A percentile compares a stretch with the other conserved stretches of the same genome.
These are phyloP conservation scores for Forpus xanthops DNA, from an alignment of 2,797 vertebrate species.

Conservation along the genomic window DNA sequence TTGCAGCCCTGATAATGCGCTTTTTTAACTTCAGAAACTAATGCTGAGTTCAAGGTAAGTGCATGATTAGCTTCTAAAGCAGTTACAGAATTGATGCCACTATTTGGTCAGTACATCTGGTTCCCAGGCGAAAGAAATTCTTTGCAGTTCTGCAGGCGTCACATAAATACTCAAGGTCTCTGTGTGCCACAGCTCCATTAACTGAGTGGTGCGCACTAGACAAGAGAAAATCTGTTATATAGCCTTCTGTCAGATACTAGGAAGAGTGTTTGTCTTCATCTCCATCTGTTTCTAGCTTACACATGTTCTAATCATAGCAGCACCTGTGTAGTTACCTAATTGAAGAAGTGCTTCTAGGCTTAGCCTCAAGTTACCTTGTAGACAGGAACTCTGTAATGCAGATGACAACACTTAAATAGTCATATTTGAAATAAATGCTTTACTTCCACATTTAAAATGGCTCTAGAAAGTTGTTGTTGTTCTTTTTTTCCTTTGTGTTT, in stretches of 20 bases:
- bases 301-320: fast-evolving
- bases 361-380: neutral
- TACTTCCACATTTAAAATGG: neutral
- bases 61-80: fast-evolving
- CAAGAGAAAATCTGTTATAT: neutral
- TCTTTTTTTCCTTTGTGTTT: neutral
- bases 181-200: neutral
- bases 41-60: neutral
- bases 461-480: neutral
- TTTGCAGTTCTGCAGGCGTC: neutral
- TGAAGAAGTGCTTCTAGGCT: neutral
- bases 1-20: neutral
- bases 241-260: neutral
- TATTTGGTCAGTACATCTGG: fast-evolving
- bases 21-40: neutral
- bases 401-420: neutral
- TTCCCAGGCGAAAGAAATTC: neutral
- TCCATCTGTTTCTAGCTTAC: neutral
- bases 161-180: neutral
- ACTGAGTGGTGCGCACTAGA: neutral
- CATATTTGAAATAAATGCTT: neutral
- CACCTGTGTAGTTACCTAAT: neutral
- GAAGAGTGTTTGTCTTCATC: neutral
- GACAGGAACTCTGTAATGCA: neutral
- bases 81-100: neutral